These are phyloP conservation scores for Tetropium fuscum DNA, from an alignment of 2,888 invertebrate genomes.

Conservation along the genomic window DNA sequence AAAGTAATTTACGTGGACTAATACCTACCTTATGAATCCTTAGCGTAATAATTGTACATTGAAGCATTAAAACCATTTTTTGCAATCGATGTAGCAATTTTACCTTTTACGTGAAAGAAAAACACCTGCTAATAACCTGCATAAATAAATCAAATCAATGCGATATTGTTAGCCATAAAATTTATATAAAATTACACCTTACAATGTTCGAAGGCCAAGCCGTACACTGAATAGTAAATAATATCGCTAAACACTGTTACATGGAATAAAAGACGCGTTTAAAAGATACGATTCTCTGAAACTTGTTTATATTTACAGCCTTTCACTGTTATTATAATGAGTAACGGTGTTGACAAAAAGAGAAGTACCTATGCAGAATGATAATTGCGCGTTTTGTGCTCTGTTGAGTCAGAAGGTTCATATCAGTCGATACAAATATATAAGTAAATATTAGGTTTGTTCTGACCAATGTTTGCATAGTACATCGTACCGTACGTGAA, in stretches of 20 bases:
- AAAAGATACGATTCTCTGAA: conserved; percentile 17
- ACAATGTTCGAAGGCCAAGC: conserved; percentile 24
- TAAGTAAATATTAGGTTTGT: no score
- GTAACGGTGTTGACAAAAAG: conserved; percentile 53
- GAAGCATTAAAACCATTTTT: no score
- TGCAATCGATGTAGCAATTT: no score
- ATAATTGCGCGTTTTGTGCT: conserved; percentile 43
- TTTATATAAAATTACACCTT: conserved; percentile 22
- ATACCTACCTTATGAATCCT: no score
- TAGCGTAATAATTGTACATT: no score
- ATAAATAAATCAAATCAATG: conserved; percentile 28
- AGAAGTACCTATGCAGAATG: conserved; percentile 48
- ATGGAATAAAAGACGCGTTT: conserved; percentile 18
- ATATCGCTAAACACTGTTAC: conserved; percentile 21
- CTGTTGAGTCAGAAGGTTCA: no score
- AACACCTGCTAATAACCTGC: background rate
- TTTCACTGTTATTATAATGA: conserved; percentile 49
- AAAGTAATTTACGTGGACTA: no score
- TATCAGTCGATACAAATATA: no score
- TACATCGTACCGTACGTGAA: no score
- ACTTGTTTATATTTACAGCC: conserved; percentile 45
- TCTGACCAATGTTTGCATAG: no score
- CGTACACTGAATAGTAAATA: conserved; percentile 26
- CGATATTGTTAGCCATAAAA: conserved; percentile 29
- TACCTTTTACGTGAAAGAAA: conserved; percentile 11